Evolutionary conservation across 1,140 invertebrate species (phyloP).

Genomic region (Lepidurus arcticus): DNA sequence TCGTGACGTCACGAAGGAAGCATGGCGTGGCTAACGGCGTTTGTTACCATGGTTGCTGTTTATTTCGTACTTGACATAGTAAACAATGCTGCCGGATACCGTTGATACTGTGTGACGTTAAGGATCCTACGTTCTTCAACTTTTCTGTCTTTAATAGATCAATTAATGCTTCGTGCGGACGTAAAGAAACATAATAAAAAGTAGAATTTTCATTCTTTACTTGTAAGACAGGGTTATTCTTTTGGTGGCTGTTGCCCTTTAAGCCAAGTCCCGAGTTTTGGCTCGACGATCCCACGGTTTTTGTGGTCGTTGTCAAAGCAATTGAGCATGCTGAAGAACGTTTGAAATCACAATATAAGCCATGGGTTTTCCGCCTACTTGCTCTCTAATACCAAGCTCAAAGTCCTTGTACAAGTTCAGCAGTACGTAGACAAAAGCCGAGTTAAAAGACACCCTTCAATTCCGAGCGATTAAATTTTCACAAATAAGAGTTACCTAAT

Average conservation of each 20-base stretch:
- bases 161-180: no score
- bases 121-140: no score
- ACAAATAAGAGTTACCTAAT: not conserved
- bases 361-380: conserved; percentile 12
- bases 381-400: not conserved
- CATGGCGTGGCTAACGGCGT: no score
- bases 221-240: no score
- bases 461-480: conserved; percentile 5
- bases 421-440: not conserved
- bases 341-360: not conserved
- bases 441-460: conserved; percentile 10
- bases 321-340: conserved; percentile 1
- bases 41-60: no score
- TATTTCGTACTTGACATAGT: no score
- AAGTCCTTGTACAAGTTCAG: not conserved
- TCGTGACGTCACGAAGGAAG: no score
- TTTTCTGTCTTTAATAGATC: no score
- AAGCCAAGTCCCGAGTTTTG: not conserved
- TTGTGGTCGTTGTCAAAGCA: conserved; percentile 18
- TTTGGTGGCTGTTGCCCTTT: not conserved
- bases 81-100: no score
- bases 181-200: no score
- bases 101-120: no score
- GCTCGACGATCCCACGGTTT: not conserved
- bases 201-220: no score